Percentiles rank a stretch among this genome's conserved stretches.
Conservation (phyloP, 1,140 invertebrate species). For the Sipha flava region DNA sequence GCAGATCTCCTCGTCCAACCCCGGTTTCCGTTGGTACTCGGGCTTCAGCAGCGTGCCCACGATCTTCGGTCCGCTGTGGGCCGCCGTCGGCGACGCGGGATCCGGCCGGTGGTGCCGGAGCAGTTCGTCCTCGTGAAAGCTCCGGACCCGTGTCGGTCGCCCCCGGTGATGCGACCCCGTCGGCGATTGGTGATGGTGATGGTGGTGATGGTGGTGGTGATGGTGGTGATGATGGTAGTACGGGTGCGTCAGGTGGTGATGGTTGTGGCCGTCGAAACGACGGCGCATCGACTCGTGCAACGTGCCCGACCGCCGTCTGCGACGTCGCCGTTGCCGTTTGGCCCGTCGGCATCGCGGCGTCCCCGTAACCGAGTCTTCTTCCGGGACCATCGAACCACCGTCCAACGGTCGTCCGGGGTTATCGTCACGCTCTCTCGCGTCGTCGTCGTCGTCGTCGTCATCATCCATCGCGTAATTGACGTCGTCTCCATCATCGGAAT, state of each 20-base stretch:
- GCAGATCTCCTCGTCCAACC: slow-evolving; percentile 14
- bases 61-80: neutral
- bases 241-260: neutral
- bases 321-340: neutral
- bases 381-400: neutral
- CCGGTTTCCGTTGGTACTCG: slow-evolving; percentile 9
- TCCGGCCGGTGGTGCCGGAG: neutral
- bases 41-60: neutral
- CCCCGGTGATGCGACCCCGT: too few species aligned
- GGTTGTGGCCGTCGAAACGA: neutral
- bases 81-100: neutral
- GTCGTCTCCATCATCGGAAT: neutral
- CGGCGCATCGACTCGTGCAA: slow-evolving; percentile 12
- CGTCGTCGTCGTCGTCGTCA: neutral
- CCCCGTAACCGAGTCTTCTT: neutral
- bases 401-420: neutral
- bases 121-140: slow-evolving; percentile 29
- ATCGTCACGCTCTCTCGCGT: neutral
- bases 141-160: neutral
- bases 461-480: neutral
- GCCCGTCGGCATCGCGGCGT: neutral
- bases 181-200: neutral
- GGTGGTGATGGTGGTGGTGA: neutral
- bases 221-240: neutral
- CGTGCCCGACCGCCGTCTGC: slow-evolving; percentile 11